Evolutionary conservation across 2,113 vertebrate genomes (phyloP).

Genomic region (Apus apus): DNA sequence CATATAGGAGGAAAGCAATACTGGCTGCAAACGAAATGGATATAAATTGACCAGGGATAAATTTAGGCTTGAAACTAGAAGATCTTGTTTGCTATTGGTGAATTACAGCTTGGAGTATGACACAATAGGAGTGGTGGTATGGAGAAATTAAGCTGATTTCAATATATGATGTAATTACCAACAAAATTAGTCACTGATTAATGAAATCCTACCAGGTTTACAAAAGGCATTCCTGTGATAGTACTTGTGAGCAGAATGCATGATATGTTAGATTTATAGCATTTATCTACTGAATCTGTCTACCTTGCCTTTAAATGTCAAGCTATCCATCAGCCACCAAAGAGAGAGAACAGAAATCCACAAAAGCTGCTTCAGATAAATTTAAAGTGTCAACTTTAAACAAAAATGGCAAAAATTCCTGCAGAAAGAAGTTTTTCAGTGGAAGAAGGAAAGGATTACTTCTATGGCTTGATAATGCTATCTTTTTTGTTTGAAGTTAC

Average conservation of each 20-base stretch:
- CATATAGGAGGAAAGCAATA: no score
- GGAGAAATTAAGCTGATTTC: not conserved
- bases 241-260: not conserved
- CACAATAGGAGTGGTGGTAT: not conserved
- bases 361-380: not conserved
- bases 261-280: not conserved
- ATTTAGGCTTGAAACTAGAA: no score
- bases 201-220: not conserved
- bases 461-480: not conserved
- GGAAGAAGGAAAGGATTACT: not conserved
- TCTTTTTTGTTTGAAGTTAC: not conserved
- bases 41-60: no score
- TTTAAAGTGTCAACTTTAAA: not conserved
- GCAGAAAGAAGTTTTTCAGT: not conserved
- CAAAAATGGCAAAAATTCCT: not conserved
- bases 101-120: not conserved
- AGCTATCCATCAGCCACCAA: not conserved
- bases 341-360: not conserved
- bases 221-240: not conserved
- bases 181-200: not conserved
- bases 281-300: not conserved
- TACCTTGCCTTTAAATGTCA: not conserved
- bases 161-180: not conserved
- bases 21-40: no score
- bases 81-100: no score